Conservation (phyloP, 1,140 invertebrate species). For the Pantala flavescens region DNA sequence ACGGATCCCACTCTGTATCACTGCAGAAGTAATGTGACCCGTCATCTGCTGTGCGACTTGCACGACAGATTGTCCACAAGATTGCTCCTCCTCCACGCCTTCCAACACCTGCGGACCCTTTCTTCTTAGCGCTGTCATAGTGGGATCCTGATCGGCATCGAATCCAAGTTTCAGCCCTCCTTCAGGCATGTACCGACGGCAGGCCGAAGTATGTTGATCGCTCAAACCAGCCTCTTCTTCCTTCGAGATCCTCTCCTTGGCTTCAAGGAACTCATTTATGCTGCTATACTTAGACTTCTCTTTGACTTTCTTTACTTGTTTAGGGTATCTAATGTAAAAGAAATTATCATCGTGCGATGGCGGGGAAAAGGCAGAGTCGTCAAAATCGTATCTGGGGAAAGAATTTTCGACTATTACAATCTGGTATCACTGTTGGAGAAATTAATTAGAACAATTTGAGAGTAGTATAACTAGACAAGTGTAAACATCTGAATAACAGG, state of each 20-base stretch:
- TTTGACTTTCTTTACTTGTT: constrained; percentile 23
- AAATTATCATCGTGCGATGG: constrained; percentile 59
- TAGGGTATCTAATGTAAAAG: constrained; percentile 52
- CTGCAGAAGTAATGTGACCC: constrained; percentile 33
- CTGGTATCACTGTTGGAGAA: too few relatives aligned
- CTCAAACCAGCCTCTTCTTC: background rate
- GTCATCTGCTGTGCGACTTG: constrained; percentile 59
- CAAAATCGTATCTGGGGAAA: constrained; percentile 52
- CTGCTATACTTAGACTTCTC: background rate
- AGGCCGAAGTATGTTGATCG: constrained; percentile 47
- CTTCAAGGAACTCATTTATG: constrained; percentile 10
- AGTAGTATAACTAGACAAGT: too few relatives aligned
- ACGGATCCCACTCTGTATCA: background rate
- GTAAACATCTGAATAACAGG: too few relatives aligned
- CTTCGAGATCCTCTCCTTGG: background rate
- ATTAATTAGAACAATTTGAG: too few relatives aligned
- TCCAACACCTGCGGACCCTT: background rate
- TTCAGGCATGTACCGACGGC: constrained; percentile 46
- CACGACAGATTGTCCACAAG: constrained; percentile 58
- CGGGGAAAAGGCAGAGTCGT: constrained; percentile 53
- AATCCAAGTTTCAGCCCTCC: constrained; percentile 12
- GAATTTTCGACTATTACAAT: constrained; percentile 18
- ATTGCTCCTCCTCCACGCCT: background rate
- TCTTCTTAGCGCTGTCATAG: background rate
- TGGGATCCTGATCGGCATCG: background rate